Evolutionary conservation across 2,113 vertebrate species (phyloP).

Genomic region (Dromaius novaehollandiae): DNA sequence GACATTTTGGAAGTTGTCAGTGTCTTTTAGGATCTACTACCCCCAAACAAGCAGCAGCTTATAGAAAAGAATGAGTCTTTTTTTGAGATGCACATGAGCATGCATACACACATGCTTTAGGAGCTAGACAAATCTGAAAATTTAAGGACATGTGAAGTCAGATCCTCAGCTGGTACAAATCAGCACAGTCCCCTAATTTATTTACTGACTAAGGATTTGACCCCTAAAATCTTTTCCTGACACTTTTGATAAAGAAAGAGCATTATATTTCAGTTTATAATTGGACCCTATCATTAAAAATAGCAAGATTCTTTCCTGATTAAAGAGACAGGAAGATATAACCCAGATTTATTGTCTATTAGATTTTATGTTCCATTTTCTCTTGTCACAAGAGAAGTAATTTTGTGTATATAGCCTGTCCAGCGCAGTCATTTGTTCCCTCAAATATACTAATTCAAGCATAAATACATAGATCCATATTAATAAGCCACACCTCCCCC

Average conservation of each 20-base stretch:
- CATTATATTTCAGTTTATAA: constrained; percentile 63
- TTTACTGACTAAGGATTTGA: constrained; percentile 22
- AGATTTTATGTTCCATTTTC: constrained; percentile 68
- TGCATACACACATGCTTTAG: neutral
- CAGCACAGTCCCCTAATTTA: constrained; percentile 23
- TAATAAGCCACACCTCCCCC: constrained; percentile 27
- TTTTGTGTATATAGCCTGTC: constrained; percentile 57
- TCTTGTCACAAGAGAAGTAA: constrained; percentile 55
- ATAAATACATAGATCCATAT: constrained; percentile 49
- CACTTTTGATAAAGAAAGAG: constrained; percentile 54
- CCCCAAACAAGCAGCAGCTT: neutral
- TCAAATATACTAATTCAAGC: constrained; percentile 58
- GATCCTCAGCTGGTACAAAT: constrained; percentile 45
- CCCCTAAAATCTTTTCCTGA: constrained; percentile 60
- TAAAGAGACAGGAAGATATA: constrained; percentile 62
- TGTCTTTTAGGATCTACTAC: neutral
- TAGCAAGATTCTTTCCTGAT: constrained; percentile 61
- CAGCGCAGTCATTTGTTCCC: constrained; percentile 40
- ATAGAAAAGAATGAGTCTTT: neutral
- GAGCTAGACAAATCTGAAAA: neutral
- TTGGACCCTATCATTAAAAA: constrained; percentile 52
- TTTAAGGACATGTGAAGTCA: constrained; percentile 14
- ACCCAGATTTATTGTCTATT: constrained; percentile 66
- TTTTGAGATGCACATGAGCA: neutral
- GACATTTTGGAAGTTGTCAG: neutral